These are phyloP conservation scores for Nannoperca obscura DNA, from an alignment of 2,797 vertebrate species.

Conservation along the genomic window DNA sequence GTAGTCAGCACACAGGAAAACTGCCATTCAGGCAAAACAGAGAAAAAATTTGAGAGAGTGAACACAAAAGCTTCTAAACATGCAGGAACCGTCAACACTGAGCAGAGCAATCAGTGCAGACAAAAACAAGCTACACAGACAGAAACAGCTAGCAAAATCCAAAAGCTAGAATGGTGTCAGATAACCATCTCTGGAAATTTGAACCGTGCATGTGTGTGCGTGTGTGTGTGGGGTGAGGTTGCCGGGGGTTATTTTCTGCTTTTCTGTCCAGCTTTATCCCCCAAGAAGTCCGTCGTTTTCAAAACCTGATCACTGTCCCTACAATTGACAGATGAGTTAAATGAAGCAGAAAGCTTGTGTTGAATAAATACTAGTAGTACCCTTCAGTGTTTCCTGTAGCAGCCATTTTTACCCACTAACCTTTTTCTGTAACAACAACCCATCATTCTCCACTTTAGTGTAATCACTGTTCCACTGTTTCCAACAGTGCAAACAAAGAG, in stretches of 20 bases:
- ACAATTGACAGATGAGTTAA: constrained; percentile 30
- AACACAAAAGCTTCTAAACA: constrained; percentile 43
- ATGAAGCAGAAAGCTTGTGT: constrained; percentile 44
- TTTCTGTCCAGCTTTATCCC: constrained; percentile 25
- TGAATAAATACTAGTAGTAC: constrained; percentile 10
- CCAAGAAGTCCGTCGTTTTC: constrained; percentile 48
- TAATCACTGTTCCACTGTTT: constrained; percentile 51
- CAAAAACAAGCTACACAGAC: constrained; percentile 40
- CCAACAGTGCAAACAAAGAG: constrained; percentile 33
- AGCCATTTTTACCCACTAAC: constrained; percentile 25
- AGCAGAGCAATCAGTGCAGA: constrained; percentile 41
- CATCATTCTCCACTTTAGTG: constrained; percentile 61
- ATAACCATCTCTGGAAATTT: constrained; percentile 56
- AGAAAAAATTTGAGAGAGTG: not conserved
- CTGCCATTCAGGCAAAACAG: constrained; percentile 3
- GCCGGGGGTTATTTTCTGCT: constrained; percentile 32
- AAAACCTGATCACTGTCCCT: constrained; percentile 44
- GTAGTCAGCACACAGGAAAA: constrained; percentile 8
- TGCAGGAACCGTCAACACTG: constrained; percentile 18
- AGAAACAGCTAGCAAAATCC: constrained; percentile 56
- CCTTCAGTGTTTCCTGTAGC: constrained; percentile 36
- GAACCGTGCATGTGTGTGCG: constrained; percentile 15
- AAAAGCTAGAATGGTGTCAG: constrained; percentile 53
- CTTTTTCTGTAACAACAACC: constrained; percentile 48
- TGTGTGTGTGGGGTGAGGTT: not conserved